Percentiles rank a stretch among this genome's conserved stretches.
These are phyloP conservation scores for Bolinopsis microptera DNA, from an alignment of 37 sponge, comb jelly and placozoan genomes.

Conservation along the genomic window DNA sequence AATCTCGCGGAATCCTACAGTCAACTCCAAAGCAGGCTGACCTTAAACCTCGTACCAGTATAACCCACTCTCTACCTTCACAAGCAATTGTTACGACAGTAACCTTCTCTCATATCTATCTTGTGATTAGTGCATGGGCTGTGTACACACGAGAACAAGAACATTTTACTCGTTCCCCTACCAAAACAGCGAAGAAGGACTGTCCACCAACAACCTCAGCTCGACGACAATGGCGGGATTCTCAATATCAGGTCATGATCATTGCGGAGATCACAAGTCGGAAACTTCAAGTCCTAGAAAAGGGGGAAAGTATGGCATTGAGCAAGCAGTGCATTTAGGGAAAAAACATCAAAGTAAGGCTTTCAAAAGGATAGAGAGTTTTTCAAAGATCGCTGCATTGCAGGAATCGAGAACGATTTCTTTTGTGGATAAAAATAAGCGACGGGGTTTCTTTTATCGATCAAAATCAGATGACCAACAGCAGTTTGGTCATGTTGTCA, in stretches of 20 bases:
- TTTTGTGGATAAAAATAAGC: neutral
- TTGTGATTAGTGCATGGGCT: neutral
- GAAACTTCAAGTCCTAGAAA: neutral
- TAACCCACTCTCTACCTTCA: too few species aligned
- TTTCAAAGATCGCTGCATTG: neutral
- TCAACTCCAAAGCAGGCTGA: too few species aligned
- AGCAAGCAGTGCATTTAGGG: neutral
- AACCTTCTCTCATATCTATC: too few species aligned
- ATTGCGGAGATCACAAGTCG: neutral
- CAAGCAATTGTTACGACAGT: too few species aligned
- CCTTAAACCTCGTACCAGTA: too few species aligned
- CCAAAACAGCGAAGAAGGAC: slow-evolving; percentile 64
- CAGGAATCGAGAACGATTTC: neutral
- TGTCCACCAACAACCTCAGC: slow-evolving; percentile 37
- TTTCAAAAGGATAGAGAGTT: neutral
- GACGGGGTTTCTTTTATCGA: slow-evolving; percentile 9
- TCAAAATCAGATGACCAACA: slow-evolving; percentile 19
- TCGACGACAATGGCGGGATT: slow-evolving; percentile 2
- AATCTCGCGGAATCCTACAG: too few species aligned
- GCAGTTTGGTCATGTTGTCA: neutral
- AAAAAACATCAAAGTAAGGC: neutral
- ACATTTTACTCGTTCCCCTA: slow-evolving; percentile 35
- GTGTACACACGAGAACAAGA: slow-evolving; percentile 15
- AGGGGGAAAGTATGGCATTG: neutral
- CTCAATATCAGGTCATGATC: neutral